These are phyloP conservation scores for Notarius lentiginosus DNA, from an alignment of 2,113 vertebrate species.

Conservation along the genomic window DNA sequence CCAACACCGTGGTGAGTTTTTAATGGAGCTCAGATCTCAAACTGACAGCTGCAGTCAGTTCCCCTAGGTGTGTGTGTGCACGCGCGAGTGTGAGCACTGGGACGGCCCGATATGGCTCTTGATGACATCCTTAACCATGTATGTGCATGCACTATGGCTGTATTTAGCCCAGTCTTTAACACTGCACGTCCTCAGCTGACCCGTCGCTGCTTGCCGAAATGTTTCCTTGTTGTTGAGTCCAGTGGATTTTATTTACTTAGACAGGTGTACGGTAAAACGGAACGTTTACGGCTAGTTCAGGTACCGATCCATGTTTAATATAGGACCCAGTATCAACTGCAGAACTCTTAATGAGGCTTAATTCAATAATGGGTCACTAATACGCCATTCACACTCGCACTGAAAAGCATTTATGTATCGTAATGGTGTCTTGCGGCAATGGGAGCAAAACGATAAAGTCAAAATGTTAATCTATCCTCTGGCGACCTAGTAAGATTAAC, in stretches of 20 bases:
- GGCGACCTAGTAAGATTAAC: no score
- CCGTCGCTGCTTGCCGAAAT: neutral
- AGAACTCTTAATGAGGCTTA: neutral
- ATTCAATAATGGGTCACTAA: neutral
- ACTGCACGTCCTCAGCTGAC: constrained; percentile 46
- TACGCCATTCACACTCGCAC: no score
- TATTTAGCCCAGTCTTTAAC: constrained; percentile 66
- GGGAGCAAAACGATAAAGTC: no score
- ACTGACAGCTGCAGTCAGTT: constrained; percentile 71
- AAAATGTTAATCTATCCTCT: no score
- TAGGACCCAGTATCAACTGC: neutral
- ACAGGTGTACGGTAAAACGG: neutral
- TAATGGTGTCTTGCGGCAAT: no score
- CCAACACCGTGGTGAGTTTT: constrained; percentile 59
- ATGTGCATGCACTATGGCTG: constrained; percentile 53
- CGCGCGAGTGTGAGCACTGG: constrained; percentile 31
- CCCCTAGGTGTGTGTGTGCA: constrained; percentile 52
- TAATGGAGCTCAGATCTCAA: constrained; percentile 63
- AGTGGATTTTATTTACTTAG: neutral
- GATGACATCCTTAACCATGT: constrained; percentile 61
- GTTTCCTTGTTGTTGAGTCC: constrained; percentile 3
- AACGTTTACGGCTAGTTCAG: neutral
- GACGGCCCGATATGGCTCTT: constrained; percentile 61
- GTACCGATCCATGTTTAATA: neutral
- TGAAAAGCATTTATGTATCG: no score